Base-by-base conservation (phyloP, 1,140 invertebrate genomes). In the Potamilus streckersoni region DNA sequence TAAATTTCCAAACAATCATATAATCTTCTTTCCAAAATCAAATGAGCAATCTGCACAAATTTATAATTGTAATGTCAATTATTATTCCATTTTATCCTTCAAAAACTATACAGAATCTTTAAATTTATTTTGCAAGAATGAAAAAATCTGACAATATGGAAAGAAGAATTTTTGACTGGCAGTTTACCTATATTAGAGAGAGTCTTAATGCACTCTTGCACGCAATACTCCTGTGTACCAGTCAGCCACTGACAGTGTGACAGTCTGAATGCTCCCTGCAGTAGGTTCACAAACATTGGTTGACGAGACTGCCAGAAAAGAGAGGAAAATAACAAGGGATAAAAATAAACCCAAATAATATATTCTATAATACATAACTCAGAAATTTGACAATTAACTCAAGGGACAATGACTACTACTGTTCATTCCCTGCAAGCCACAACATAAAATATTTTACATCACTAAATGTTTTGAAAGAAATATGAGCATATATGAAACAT, bases 131-230 rank as follows among this genome's bases (percentile, higher is more conserved):
- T 38, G 8, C 8, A 8, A 38, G 38, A 38, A 38, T 38, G 1
- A 38, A 38, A 6, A 38, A 38, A 6, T 38, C 8, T 6, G 38
- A 38, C 4, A 38, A 62, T n/a, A 62, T 19, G 19, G 60, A 62
- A 62, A 23, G 20, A 62, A 62, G 3, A 62, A 62, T 62, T n/a
- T n/a, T 19, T 6, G 23, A 11, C 12, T 71, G 58, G 16, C 60
- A 13, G 58, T 92, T 92, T 87, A 96, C 95, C 95, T 83, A 97
- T 96, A 91, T 98, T 96, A 55, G 95, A 95, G 38, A 99, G 91
- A 1, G 96, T 97, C 83, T 95, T 93, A 73, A 98, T 97, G 89
- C 97, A 98, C 89, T 96, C 98, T 91, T 98, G 97, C 17, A 98
- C 96, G 89, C 95, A 96, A 86, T 95, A 96, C 80, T 94, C 93